Evolutionary conservation across 2,888 invertebrate genomes (phyloP).

Genomic region (Andrena camellia): DNA sequence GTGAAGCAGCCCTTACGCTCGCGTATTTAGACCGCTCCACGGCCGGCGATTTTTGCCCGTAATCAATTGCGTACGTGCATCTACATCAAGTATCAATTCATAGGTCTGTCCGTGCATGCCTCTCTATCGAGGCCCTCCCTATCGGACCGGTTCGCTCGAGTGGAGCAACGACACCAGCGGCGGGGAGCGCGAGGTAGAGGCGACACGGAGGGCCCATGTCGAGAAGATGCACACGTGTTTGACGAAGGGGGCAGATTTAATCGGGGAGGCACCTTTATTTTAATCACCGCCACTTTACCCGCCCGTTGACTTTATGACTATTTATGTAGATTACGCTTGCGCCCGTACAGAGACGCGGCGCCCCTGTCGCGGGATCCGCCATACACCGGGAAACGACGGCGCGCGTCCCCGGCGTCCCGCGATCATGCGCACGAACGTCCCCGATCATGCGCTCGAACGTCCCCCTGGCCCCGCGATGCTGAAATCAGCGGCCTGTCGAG

Average conservation of each 20-base stretch:
- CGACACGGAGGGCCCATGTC: background rate
- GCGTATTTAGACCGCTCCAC: background rate
- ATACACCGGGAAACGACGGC: background rate
- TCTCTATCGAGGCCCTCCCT: constrained; percentile 26
- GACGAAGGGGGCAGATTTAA: constrained; percentile 42
- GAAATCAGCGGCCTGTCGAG: constrained; percentile 17
- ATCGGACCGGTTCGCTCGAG: constrained; percentile 33
- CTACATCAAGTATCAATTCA: constrained; percentile 29
- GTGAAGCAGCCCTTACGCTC: background rate
- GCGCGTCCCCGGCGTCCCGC: background rate
- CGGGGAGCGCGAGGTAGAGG: background rate
- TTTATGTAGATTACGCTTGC: constrained; percentile 70
- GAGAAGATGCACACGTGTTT: background rate
- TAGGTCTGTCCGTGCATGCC: constrained; percentile 10
- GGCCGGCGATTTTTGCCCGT: background rate
- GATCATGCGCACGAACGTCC: background rate
- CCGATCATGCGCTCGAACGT: background rate
- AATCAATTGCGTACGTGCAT: constrained; percentile 39
- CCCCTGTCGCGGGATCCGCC: background rate
- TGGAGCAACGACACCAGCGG: background rate
- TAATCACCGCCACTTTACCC: constrained; percentile 68
- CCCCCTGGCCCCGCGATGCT: background rate
- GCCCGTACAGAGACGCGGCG: background rate
- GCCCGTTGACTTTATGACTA: constrained; percentile 71
- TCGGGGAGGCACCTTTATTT: constrained; percentile 61